Base-by-base conservation (phyloP, 2,797 vertebrate species). In the Echeneis naucrates region DNA sequence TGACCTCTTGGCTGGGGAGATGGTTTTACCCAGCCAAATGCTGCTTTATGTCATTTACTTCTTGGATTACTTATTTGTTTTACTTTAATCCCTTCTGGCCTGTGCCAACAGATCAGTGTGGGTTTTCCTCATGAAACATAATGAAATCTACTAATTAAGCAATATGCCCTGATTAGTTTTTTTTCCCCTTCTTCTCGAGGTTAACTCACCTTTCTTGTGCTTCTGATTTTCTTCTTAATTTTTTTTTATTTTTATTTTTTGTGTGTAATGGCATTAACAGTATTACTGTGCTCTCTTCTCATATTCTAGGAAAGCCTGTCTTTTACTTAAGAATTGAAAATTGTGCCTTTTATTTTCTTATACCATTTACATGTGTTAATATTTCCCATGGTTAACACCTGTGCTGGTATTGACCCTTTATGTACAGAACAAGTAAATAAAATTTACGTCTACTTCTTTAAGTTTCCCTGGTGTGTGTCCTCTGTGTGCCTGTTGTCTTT, bases 321-420 rank as follows among this genome's bases (percentile, higher is more conserved):
- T 92, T 83, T 91, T 89, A 91, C 90, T 92, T 89, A 92, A 94
- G 94, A 95, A 95, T 84, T 81, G 66, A 91, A 95, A 94, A 95
- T 93, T 94, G 96, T 97, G 96, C 96, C 97, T 97, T 98, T 97
- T 95, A 93, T 96, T 97, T 97, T 95, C 94, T 94, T 96, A 95
- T 93, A 93, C 90, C 93, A 94, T 95, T 93, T 94, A 91, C 84
- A 94, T 95, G 93, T 94, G 94, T 95, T 94, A 95, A 92, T 94
- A 96, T 95, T 95, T 94, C 94, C 94, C 93, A 90, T 93, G 95
- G 93, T 95, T 95, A 94, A 95, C 95, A 94, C 95, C 94, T 91
- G 90, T 96, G 94, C 94, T 91, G 92, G 93, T 95, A 94, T 86
- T 80, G 88, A 93, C 93, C 95, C 94, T 95, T 93, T 95, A 95